A percentile compares a stretch with the other conserved stretches of the same genome.
These are phyloP conservation scores for Sebastolobus alascanus DNA, from an alignment of 2,797 vertebrate genomes.

Conservation along the genomic window DNA sequence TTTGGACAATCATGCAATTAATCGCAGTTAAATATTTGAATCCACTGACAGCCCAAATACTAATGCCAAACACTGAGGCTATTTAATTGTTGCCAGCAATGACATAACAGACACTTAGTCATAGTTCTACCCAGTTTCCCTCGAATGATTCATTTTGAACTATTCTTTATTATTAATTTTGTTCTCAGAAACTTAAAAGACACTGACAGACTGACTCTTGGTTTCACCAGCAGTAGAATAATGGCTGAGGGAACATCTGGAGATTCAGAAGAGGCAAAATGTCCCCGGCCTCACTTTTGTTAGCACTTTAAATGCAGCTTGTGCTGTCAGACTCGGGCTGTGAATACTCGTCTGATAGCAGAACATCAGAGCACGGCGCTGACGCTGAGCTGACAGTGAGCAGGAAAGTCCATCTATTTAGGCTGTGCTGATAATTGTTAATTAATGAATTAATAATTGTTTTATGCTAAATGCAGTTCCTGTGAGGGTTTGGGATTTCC, in stretches of 20 bases:
- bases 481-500: too few relatives aligned
- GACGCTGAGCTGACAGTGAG: slow-evolving; percentile 39
- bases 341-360: slow-evolving; percentile 37
- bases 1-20: too few relatives aligned
- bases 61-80: neutral
- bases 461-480: too few relatives aligned
- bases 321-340: slow-evolving; percentile 7
- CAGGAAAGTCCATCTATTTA: slow-evolving; percentile 21
- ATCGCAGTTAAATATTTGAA: too few relatives aligned
- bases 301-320: slow-evolving; percentile 21
- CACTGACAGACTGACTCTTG: neutral
- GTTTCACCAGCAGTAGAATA: slow-evolving; percentile 1
- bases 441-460: too few relatives aligned
- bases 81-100: neutral
- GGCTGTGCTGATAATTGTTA: slow-evolving; percentile 1
- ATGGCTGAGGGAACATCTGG: neutral
- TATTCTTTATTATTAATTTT: neutral
- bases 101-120: neutral
- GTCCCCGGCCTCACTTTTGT: neutral
- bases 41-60: too few relatives aligned
- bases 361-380: slow-evolving; percentile 22
- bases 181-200: slow-evolving; percentile 3
- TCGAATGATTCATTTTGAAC: neutral
- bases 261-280: slow-evolving; percentile 20
- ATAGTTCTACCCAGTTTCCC: neutral